Evolutionary conservation across 2,113 vertebrate genomes (phyloP), one percentile per base, ranked within the genome.

Genomic region (Oryzias woworae): DNA sequence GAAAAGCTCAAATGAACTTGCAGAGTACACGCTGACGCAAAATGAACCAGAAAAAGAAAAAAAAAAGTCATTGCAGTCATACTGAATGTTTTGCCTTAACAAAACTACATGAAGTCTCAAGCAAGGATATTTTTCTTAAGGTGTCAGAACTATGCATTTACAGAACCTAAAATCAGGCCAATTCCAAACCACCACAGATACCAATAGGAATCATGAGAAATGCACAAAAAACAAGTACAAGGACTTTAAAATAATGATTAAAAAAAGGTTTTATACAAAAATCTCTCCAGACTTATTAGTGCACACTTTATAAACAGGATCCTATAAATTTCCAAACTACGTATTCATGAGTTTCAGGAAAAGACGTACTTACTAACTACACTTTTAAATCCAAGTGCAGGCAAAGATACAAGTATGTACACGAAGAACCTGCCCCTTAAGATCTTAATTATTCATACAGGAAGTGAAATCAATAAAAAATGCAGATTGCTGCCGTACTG

Each of bases 401-500:
- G 55, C 68, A 69, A 69, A 62, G 47, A 60, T 53, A 46, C 41
- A 71, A 65, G 62, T 62, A 70, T 53, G 58, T 44, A 53, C 49
- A 71, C 14, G n/a, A 22, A 77, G 41, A 62, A 16, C 7, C 24
- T 62, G 47, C 41, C 53, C 74, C 52, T 14, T 10, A 15, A 45
- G 22, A 3, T 69, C 44, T 85, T 70, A 79, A 86, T 89, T 84
- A 85, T 88, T 88, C 66, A 87, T 79, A 62, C 53, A 66, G 67
- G 69, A 71, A 81, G 69, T 75, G 62, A 82, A 78, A 84, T 80
- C 79, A 83, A 87, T 88, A 53, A 76, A 77, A 84, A 79, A 84
- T 82, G 76, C 70, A 79, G 79, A 85, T 66, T 73, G 66, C 56
- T 63, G 54, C 70, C 80, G 66, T 69, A 62, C 28, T 51, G 58